phyloP scores from a whole-genome alignment of 2,888 invertebrate genomes.

The Entomobrya multifasciata region DNA sequence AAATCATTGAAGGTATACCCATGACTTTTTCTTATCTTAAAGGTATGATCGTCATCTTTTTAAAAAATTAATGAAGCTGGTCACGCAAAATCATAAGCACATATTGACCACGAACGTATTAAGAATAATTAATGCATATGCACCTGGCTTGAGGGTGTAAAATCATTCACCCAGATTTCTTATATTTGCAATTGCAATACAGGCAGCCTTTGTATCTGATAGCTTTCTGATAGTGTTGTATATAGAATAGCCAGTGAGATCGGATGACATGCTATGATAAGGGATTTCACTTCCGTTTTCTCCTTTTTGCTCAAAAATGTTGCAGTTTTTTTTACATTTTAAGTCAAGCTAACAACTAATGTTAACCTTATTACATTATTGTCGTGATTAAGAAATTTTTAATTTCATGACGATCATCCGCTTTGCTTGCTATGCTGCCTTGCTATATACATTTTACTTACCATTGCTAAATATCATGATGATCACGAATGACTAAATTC shows the following conservation, averaged over 20 bases:
- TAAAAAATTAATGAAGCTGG: conserved; percentile 44
- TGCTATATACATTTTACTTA: conserved; percentile 9
- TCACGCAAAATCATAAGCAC: conserved; percentile 42
- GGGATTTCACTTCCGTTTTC: conserved; percentile 60
- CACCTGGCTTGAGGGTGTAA: conserved; percentile 36
- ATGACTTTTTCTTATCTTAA: too few relatives aligned
- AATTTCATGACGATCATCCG: conserved; percentile 36
- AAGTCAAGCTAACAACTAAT: neutral
- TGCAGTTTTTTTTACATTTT: neutral
- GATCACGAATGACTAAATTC: conserved; percentile 14
- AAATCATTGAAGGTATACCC: too few relatives aligned
- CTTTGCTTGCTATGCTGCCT: conserved; percentile 24
- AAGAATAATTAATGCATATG: conserved; percentile 39
- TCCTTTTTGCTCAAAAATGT: neutral
- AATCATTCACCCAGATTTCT: conserved; percentile 2
- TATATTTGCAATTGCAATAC: conserved; percentile 10
- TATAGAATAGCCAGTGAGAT: conserved; percentile 19
- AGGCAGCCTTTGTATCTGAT: neutral
- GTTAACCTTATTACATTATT: conserved; percentile 62
- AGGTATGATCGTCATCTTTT: neutral
- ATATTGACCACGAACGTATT: neutral
- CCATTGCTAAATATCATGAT: conserved; percentile 33
- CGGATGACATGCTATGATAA: conserved; percentile 29
- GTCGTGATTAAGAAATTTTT: conserved; percentile 51
- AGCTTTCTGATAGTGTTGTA: neutral